Conservation (phyloP, 2,113 vertebrate species). For the Tretioscincus oriximinensis region DNA sequence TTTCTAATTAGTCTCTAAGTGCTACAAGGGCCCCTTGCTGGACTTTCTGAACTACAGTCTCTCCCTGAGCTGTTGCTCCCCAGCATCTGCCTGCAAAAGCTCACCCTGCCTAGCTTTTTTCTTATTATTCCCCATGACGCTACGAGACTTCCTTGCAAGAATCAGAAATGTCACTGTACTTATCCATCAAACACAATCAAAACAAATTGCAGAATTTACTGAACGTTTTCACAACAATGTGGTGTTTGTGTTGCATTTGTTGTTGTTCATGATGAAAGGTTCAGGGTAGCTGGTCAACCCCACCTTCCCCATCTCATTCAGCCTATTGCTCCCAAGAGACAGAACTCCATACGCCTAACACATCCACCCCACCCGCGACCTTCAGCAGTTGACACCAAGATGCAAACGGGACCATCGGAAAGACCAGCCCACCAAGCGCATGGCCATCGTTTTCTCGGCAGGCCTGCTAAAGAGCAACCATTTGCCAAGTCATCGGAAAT, state of each 20-base stretch:
- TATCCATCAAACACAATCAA: background rate
- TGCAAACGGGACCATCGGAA: background rate
- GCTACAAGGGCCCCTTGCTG: too few species aligned
- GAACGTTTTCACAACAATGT: background rate
- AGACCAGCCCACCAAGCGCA: background rate
- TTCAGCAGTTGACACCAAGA: background rate
- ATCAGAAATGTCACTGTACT: background rate
- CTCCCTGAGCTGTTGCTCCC: too few species aligned
- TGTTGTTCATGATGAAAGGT: background rate
- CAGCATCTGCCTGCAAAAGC: too few species aligned
- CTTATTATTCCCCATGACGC: too few species aligned
- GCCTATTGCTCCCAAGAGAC: background rate
- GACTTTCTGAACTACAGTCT: too few species aligned
- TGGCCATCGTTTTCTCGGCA: background rate
- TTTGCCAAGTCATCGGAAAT: background rate
- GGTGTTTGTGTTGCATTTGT: rapidly evolving
- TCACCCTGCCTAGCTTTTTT: too few species aligned
- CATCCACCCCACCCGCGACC: background rate
- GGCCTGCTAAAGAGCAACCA: background rate
- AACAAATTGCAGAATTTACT: background rate
- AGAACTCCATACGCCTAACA: background rate
- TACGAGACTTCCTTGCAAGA: background rate
- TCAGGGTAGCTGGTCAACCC: background rate
- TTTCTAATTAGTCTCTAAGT: too few species aligned
- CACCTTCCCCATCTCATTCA: background rate